A percentile compares a stretch with the other conserved stretches of the same genome.
Conservation (phyloP, 92 coral and sea anemone genomes). For the Epizoanthus fatuus region DNA sequence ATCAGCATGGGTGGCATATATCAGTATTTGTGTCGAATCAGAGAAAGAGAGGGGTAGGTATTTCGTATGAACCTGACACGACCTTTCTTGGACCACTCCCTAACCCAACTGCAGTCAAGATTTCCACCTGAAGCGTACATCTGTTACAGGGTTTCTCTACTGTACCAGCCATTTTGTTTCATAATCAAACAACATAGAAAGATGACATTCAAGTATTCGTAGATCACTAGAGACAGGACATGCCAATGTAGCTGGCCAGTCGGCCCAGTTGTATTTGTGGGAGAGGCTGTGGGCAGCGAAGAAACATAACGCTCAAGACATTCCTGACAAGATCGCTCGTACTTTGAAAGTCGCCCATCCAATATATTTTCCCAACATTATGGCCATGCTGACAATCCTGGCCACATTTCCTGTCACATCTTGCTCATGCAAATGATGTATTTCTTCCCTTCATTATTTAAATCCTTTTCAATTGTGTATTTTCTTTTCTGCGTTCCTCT, state of each 20-base stretch:
- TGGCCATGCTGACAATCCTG: conserved; percentile 42
- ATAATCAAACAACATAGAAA: too few species aligned
- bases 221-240: conserved; percentile 40
- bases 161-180: conserved; percentile 6
- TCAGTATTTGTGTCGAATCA: too few species aligned
- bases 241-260: conserved; percentile 54
- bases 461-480: too few species aligned
- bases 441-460: not conserved
- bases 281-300: conserved; percentile 52
- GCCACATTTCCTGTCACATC: conserved; percentile 60
- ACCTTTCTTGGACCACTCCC: conserved; percentile 65
- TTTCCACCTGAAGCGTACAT: conserved; percentile 50
- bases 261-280: conserved; percentile 61
- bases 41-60: conserved; percentile 15
- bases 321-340: conserved; percentile 53
- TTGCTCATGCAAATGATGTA: conserved; percentile 43
- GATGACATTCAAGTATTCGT: conserved; percentile 7
- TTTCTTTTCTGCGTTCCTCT: too few species aligned
- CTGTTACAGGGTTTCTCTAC: conserved; percentile 49
- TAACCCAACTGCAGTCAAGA: conserved; percentile 61
- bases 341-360: conserved; percentile 24
- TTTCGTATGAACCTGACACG: conserved; percentile 55
- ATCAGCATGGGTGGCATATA: too few species aligned
- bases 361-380: not conserved
- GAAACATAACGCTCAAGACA: conserved; percentile 53